A percentile compares a stretch with the other conserved stretches of the same genome.
Evolutionary conservation across 2,888 invertebrate genomes (phyloP).

Genomic region (Choristoneura rosaceana): DNA sequence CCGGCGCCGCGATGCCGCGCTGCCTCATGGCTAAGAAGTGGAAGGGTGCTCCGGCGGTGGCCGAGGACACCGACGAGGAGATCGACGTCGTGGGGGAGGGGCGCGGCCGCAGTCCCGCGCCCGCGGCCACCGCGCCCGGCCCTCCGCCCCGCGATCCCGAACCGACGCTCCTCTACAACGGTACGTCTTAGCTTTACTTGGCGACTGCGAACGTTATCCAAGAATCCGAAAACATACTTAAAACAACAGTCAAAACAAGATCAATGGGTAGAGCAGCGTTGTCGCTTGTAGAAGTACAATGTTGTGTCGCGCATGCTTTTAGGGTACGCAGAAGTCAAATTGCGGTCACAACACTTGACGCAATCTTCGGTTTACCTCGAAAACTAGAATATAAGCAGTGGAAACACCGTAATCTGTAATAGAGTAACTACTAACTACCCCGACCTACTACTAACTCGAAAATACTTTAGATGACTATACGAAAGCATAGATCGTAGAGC

Average conservation of each 20-base stretch:
- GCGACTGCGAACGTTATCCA: neutral
- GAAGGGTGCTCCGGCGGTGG: constrained; percentile 89
- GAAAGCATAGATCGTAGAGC: too few relatives aligned
- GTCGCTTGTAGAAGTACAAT: neutral
- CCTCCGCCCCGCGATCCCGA: constrained; percentile 89
- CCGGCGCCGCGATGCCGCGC: constrained; percentile 93
- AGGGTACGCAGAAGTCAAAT: neutral
- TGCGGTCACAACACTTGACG: constrained; percentile 1
- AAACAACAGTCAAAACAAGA: too few relatives aligned
- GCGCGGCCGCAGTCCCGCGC: constrained; percentile 83
- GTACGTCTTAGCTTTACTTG: constrained; percentile 76
- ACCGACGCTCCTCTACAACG: constrained; percentile 91
- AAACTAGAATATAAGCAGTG: neutral
- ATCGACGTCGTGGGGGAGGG: constrained; percentile 95
- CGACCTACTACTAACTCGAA: too few relatives aligned
- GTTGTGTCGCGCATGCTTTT: neutral
- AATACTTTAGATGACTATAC: too few relatives aligned
- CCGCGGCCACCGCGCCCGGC: constrained; percentile 87
- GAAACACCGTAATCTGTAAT: neutral
- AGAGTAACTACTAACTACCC: too few relatives aligned
- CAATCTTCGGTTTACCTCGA: neutral
- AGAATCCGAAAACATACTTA: neutral
- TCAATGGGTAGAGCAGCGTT: too few relatives aligned
- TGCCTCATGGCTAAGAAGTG: constrained; percentile 98
- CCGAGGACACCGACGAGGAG: constrained; percentile 90